phyloP scores from a whole-genome alignment of 2,888 invertebrate genomes.

The Branchipolynoe longqiensis region DNA sequence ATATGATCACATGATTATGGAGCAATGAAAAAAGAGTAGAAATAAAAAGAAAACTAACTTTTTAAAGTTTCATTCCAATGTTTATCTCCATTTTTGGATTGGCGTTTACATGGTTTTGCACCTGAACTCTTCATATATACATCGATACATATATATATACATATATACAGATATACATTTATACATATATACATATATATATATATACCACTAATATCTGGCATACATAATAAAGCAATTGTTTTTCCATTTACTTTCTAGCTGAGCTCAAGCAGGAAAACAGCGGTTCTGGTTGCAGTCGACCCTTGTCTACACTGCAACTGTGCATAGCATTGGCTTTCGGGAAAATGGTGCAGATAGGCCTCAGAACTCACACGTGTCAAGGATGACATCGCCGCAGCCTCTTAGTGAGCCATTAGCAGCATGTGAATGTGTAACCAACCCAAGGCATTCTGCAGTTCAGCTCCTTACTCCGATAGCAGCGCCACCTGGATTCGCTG shows the following conservation, averaged over 20 bases:
- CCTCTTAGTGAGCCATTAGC: constrained; percentile 38
- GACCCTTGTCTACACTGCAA: not conserved
- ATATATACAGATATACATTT: too few species aligned
- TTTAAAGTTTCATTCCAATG: too few species aligned
- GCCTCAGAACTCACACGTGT: constrained; percentile 5
- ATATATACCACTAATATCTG: not conserved
- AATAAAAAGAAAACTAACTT: too few species aligned
- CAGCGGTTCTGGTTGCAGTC: constrained; percentile 13
- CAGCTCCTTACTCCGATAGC: constrained; percentile 10
- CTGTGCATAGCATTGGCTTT: constrained; percentile 8
- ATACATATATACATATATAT: too few species aligned
- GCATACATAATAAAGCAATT: not conserved
- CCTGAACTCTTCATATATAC: too few species aligned
- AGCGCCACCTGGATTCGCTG: too few species aligned
- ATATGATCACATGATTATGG: too few species aligned
- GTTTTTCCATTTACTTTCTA: not conserved
- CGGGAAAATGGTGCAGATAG: not conserved
- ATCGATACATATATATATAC: too few species aligned
- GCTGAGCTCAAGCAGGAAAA: constrained; percentile 34
- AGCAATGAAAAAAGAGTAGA: too few species aligned
- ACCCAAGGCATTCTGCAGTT: constrained; percentile 13
- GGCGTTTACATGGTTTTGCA: too few species aligned
- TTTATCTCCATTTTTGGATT: too few species aligned
- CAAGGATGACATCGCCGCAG: constrained; percentile 28
- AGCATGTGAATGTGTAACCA: not conserved